Base-by-base conservation (phyloP, 2,113 vertebrate genomes). In the Tinamus guttatus region DNA sequence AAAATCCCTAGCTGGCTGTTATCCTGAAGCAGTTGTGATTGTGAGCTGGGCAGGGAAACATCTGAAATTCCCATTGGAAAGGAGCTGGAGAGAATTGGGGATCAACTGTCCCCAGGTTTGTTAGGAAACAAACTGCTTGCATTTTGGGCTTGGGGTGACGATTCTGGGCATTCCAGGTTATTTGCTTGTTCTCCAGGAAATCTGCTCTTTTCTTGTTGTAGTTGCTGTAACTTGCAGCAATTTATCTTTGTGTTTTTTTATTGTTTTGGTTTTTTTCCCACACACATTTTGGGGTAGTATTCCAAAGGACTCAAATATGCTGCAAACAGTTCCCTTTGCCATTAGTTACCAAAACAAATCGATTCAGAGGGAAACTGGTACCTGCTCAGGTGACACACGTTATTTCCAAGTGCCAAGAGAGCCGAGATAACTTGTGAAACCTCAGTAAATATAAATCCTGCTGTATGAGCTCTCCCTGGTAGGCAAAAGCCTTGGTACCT, bases 111-210 rank as follows among this genome's bases (percentile, higher is more conserved):
- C 52, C 62, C 34, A 70, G 76, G 89, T 68, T 81, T 51, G 91
- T 93, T 38, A 89, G 97, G 97, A 97, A 97, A 87, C 95, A 94
- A 95, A 97, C 47, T 0, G 2, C 45, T 73, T 91, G 89, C 51
- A 49, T 94, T 96, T 96, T 96, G 93, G 92, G 62, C 85, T 94
- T 28, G 96, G 95, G 68, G 87, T 91, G 96, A 98, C 91, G 95
- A 97, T 97, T 97, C 92, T 98, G 97, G 94, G 92, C 92, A 94
- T 97, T 97, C 97, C 96, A 97, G 97, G 97, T 98, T 98, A 95
- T 81, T 84, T 43, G 90, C 94, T 82, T n/a, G 21, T 76, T 95
- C 94, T 96, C 89, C 89, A 54, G 65, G 18, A 32, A 60, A 59
- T 59, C 65, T 69, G 51, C 51, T 45, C 63, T 87, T 82, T 82